Percentiles rank a stretch among this genome's conserved stretches.
phyloP scores from a whole-genome alignment of 2,113 vertebrate species.

The Triplophysa rosa region DNA sequence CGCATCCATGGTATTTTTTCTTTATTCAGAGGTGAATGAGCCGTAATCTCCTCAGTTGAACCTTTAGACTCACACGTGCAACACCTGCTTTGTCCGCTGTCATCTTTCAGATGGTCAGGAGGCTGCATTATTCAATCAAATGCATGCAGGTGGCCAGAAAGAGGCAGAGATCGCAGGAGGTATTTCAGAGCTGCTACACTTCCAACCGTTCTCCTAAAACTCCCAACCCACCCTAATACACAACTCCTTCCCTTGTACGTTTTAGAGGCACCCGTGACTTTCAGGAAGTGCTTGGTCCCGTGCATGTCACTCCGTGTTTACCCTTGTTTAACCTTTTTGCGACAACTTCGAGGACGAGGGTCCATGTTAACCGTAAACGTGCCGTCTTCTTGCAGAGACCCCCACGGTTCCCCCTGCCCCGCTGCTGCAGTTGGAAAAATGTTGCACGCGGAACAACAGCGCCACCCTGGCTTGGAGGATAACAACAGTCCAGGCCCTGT shows the following conservation, averaged over 20 bases:
- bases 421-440: slow-evolving; percentile 94
- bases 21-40: slow-evolving; percentile 17
- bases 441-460: slow-evolving; percentile 94
- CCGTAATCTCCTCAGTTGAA: slow-evolving; percentile 45
- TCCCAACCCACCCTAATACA: slow-evolving; percentile 14
- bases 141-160: slow-evolving; percentile 67
- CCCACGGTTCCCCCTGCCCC: slow-evolving; percentile 83
- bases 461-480: slow-evolving; percentile 96
- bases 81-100: slow-evolving; percentile 60
- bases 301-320: slow-evolving; percentile 36
- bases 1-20: not conserved
- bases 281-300: slow-evolving; percentile 27
- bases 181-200: slow-evolving; percentile 66
- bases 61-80: slow-evolving; percentile 39
- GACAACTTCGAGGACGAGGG: not conserved
- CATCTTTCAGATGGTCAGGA: slow-evolving; percentile 76
- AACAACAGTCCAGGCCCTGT: slow-evolving; percentile 74
- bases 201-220: slow-evolving; percentile 14
- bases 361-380: not conserved
- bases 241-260: slow-evolving; percentile 1
- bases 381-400: slow-evolving; percentile 66
- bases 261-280: slow-evolving; percentile 9
- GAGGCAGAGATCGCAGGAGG: slow-evolving; percentile 72
- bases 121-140: slow-evolving; percentile 70
- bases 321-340: not conserved